phyloP scores from a whole-genome alignment of 2,888 invertebrate species.

The Drosophila helvetica region DNA sequence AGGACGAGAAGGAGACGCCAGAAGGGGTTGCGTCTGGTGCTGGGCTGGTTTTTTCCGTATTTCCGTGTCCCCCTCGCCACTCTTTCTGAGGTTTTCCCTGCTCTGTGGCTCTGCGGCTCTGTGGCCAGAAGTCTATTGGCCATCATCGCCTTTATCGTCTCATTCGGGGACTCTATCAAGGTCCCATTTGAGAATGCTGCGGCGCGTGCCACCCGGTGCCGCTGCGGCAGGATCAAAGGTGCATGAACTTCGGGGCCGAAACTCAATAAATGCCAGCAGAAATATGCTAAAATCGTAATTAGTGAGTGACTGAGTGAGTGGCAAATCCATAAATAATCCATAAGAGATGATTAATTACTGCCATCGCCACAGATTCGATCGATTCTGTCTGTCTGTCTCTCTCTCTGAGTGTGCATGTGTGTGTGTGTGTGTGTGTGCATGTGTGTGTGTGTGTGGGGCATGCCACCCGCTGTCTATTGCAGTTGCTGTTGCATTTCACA shows the following conservation, averaged over 20 bases:
- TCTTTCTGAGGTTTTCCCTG: slow-evolving; percentile 29
- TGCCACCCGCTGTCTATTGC: slow-evolving; percentile 12
- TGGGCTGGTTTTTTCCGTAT: slow-evolving; percentile 28
- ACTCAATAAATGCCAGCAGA: slow-evolving; percentile 19
- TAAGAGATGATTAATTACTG: slow-evolving; percentile 80
- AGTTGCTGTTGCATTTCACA: slow-evolving; percentile 50
- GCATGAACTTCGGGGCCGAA: slow-evolving; percentile 24
- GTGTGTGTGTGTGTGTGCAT: neutral
- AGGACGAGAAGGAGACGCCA: slow-evolving; percentile 14
- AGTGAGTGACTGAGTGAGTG: slow-evolving; percentile 9
- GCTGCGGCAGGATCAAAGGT: slow-evolving; percentile 9
- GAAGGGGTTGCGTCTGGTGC: slow-evolving; percentile 35
- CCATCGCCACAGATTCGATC: slow-evolving; percentile 44
- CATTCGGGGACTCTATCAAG: slow-evolving; percentile 25
- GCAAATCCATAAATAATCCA: slow-evolving; percentile 77
- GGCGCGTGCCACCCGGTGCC: slow-evolving; percentile 49
- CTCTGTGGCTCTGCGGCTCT: neutral
- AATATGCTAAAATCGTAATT: slow-evolving; percentile 47
- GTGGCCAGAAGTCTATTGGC: slow-evolving; percentile 26
- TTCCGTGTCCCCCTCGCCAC: slow-evolving; percentile 7
- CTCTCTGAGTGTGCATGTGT: neutral
- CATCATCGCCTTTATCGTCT: slow-evolving; percentile 27
- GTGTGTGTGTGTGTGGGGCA: slow-evolving; percentile 46
- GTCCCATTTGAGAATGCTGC: slow-evolving; percentile 45
- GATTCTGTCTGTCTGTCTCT: slow-evolving; percentile 38